Conservation (phyloP, 2,888 invertebrate species). For the Plusia festucae region DNA sequence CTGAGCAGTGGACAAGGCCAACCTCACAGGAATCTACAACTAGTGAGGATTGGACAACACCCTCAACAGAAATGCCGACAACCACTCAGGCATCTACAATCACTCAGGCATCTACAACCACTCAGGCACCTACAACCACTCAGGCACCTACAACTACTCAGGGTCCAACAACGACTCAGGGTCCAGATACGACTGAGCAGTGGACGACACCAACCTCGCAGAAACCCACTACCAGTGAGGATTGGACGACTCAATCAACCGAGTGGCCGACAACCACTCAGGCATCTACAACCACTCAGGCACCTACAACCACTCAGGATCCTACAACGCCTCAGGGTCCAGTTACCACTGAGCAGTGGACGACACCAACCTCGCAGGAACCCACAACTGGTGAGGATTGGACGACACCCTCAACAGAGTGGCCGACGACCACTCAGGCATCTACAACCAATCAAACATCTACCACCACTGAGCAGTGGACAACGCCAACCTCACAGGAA, state of each 20-base stretch:
- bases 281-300: conserved; percentile 5
- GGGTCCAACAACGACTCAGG: background rate
- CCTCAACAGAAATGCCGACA: too few species aligned
- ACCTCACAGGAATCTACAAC: too few species aligned
- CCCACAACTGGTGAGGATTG: background rate
- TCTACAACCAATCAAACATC: background rate
- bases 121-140: too few species aligned
- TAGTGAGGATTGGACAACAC: background rate
- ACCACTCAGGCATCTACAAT: too few species aligned
- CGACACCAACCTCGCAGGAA: background rate
- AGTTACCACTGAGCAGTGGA: background rate
- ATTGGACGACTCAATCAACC: too few species aligned
- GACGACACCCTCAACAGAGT: background rate
- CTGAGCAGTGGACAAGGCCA: too few species aligned
- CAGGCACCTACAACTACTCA: too few species aligned
- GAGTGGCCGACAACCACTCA: too few species aligned
- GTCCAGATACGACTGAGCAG: background rate
- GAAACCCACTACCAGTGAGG: background rate
- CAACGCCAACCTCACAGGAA: conserved; percentile 5
- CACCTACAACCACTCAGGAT: background rate
- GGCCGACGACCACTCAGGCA: too few species aligned
- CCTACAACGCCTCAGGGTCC: conserved; percentile 19
- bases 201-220: conserved; percentile 18
- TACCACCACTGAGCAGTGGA: background rate
- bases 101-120: too few species aligned